Conservation (phyloP, 2,888 invertebrate species). For the Hydraecia micacea region DNA sequence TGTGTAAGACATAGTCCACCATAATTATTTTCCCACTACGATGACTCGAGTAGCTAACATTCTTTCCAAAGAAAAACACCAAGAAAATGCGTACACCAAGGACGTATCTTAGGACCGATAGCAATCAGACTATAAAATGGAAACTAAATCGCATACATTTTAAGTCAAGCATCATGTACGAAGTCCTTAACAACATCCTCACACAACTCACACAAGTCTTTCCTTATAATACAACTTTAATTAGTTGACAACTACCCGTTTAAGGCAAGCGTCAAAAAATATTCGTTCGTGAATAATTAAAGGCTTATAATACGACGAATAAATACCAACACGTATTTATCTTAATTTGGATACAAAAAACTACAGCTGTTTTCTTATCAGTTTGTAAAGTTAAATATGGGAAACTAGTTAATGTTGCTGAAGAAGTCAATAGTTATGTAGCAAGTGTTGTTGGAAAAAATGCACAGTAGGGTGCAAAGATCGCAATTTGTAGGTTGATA, state of each 20-base stretch:
- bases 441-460: conserved; percentile 24
- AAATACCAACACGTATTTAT: conserved; percentile 67
- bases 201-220: conserved; percentile 50
- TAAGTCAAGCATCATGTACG: conserved; percentile 46
- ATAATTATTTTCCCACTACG: background rate
- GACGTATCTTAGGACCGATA: conserved; percentile 20
- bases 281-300: conserved; percentile 59
- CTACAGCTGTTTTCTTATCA: conserved; percentile 50
- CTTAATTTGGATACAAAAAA: conserved; percentile 58
- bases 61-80: background rate
- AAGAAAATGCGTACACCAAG: conserved; percentile 6
- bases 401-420: conserved; percentile 30
- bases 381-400: conserved; percentile 43
- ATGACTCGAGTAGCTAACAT: background rate
- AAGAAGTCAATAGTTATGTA: conserved; percentile 12
- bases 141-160: conserved; percentile 33
- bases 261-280: conserved; percentile 64
- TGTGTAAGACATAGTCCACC: background rate
- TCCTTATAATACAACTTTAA: conserved; percentile 73
- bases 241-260: conserved; percentile 61
- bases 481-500: conserved; percentile 27
- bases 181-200: conserved; percentile 51
- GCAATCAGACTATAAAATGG: conserved; percentile 32
- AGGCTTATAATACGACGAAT: conserved; percentile 52
- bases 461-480: conserved; percentile 10